These are phyloP conservation scores for Elmis aenea DNA, from an alignment of 2,888 invertebrate genomes.

Conservation along the genomic window DNA sequence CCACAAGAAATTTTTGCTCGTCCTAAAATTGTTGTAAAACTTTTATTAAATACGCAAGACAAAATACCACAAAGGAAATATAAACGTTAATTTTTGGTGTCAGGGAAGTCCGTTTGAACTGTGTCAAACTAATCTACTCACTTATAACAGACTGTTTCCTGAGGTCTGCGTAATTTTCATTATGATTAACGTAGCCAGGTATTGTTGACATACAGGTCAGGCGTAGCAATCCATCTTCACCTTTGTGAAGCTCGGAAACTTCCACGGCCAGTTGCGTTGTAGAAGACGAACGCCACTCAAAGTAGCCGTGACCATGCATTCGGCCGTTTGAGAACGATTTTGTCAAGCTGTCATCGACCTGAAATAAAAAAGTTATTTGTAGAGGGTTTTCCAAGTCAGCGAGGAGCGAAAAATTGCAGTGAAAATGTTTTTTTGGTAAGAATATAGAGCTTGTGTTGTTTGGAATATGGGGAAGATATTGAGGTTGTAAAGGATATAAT, in stretches of 20 bases:
- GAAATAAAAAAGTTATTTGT: slow-evolving; percentile 15
- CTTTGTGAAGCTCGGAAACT: slow-evolving; percentile 65
- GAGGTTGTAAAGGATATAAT: no score
- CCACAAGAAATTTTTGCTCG: no score
- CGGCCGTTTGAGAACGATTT: slow-evolving; percentile 46
- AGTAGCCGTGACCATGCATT: slow-evolving; percentile 52
- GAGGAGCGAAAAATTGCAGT: no score
- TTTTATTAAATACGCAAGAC: no score
- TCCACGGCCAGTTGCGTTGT: slow-evolving; percentile 70
- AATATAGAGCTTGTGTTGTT: no score
- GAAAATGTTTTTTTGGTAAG: no score
- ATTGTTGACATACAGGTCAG: slow-evolving; percentile 75
- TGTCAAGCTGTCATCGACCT: slow-evolving; percentile 46
- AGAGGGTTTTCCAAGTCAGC: no score
- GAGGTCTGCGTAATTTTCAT: slow-evolving; percentile 69
- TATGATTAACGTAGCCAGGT: slow-evolving; percentile 66
- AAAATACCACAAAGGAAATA: no score
- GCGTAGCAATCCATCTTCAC: slow-evolving; percentile 64
- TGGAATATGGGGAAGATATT: no score
- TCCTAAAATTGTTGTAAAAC: no score
- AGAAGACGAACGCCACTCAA: slow-evolving; percentile 48
- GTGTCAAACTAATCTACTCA: slow-evolving; percentile 53
- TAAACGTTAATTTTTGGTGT: no score
- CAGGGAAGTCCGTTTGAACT: no score
- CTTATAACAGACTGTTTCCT: slow-evolving; percentile 69